Conservation (phyloP, 2,888 invertebrate genomes). For the Hypomecis atomaria region DNA sequence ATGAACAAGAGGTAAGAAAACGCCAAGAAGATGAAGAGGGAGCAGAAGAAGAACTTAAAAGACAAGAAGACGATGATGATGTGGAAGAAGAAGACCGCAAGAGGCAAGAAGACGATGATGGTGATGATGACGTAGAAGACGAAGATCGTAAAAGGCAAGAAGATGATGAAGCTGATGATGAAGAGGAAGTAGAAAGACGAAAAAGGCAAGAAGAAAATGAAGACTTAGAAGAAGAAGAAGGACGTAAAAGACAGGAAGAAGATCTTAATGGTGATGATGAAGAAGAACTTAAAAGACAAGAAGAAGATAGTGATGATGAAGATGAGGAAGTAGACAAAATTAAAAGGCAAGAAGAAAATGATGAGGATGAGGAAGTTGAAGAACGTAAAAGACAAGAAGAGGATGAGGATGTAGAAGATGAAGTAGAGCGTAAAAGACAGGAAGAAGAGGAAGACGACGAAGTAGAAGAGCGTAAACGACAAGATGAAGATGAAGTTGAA, state of each 20-base stretch:
- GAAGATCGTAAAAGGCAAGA: constrained; percentile 24
- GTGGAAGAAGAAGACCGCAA: constrained; percentile 26
- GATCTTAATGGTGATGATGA: constrained; percentile 29
- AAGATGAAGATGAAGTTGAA: constrained; percentile 1
- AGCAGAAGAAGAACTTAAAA: constrained; percentile 10
- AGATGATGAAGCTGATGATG: constrained; percentile 2
- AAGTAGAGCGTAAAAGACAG: constrained; percentile 21
- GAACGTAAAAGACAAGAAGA: constrained; percentile 15
- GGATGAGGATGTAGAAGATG: constrained; percentile 25
- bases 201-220: constrained; percentile 31
- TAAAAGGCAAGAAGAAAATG: constrained; percentile 9
- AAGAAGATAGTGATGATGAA: constrained; percentile 26
- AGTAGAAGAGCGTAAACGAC: constrained; percentile 14
- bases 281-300: constrained; percentile 29
- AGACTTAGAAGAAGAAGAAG: constrained; percentile 15
- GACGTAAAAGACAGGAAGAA: constrained; percentile 22
- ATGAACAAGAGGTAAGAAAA: constrained; percentile 30
- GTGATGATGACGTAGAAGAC: constrained; percentile 16
- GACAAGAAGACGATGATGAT: constrained; percentile 26
- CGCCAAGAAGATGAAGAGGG: constrained; percentile 31
- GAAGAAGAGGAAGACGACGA: constrained; percentile 8
- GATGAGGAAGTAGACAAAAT: constrained; percentile 9
- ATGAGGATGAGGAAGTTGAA: constrained; percentile 12
- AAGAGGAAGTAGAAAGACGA: constrained; percentile 23
- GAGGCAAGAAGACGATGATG: constrained; percentile 12